A percentile compares a stretch with the other conserved stretches of the same genome.
Conservation (phyloP, 1,140 invertebrate genomes). For the Lepidurus arcticus region DNA sequence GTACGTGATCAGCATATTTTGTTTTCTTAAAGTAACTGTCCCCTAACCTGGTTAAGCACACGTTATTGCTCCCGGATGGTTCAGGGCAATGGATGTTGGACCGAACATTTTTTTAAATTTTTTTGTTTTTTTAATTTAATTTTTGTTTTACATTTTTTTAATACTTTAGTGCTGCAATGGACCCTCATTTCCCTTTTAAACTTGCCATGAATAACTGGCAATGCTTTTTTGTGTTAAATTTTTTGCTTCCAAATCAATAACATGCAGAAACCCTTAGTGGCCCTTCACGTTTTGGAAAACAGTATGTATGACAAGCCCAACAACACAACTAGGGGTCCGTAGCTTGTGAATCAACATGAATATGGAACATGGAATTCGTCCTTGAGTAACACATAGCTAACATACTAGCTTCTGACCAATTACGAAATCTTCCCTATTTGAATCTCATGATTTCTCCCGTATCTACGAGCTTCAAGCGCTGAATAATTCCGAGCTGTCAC, state of each 20-base stretch:
- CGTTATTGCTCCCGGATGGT: not conserved
- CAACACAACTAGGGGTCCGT: not conserved
- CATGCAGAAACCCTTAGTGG: not conserved
- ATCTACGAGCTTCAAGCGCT: no score
- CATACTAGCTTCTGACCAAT: no score
- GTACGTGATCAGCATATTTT: not conserved
- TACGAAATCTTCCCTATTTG: no score
- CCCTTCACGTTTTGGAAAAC: not conserved
- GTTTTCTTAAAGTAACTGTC: not conserved
- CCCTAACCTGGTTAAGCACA: slow-evolving; percentile 4
- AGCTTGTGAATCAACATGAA: no score
- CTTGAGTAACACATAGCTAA: no score
- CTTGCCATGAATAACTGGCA: not conserved
- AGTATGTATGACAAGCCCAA: not conserved
- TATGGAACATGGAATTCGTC: no score
- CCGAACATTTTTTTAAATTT: not conserved
- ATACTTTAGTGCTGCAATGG: not conserved
- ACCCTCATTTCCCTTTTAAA: not conserved
- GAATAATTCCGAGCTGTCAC: no score
- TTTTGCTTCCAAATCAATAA: not conserved
- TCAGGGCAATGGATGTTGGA: not conserved
- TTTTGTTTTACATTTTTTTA: not conserved
- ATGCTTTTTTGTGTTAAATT: not conserved
- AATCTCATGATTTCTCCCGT: no score
- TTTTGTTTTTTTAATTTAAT: no score